A percentile compares a stretch with the other conserved stretches of the same genome.
These are phyloP conservation scores for Ephestia elutella DNA, from an alignment of 1,140 invertebrate species.

Conservation along the genomic window DNA sequence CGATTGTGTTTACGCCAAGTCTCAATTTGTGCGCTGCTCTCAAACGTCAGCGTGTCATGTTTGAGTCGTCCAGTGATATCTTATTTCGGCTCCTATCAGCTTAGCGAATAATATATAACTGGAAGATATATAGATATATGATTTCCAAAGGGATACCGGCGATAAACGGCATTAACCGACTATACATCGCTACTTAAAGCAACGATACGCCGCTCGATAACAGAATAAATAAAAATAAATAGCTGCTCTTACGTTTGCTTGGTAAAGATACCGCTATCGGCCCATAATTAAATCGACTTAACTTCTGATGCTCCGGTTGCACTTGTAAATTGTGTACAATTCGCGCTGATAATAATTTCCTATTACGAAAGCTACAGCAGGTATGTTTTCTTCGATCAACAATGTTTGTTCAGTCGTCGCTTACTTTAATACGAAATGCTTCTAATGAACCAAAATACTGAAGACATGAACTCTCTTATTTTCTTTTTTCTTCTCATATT, in stretches of 20 bases:
- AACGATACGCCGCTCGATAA: constrained; percentile 39
- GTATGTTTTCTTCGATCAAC: too few species aligned
- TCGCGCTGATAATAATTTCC: neutral
- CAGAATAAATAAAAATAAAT: constrained; percentile 57
- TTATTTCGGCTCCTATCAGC: constrained; percentile 11
- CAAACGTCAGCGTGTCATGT: neutral
- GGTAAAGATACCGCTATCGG: constrained; percentile 48
- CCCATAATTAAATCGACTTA: constrained; percentile 19
- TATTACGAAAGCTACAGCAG: too few species aligned
- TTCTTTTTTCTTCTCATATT: too few species aligned
- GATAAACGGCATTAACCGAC: constrained; percentile 41
- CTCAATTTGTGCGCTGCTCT: neutral
- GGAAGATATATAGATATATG: constrained; percentile 27
- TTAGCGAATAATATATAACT: constrained; percentile 29
- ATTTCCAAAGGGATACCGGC: constrained; percentile 33
- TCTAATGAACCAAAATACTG: too few species aligned
- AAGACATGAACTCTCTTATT: too few species aligned
- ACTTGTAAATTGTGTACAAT: neutral
- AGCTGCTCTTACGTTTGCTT: constrained; percentile 36
- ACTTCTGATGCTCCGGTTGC: neutral
- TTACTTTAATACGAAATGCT: too few species aligned
- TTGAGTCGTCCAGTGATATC: neutral
- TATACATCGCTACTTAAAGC: constrained; percentile 52
- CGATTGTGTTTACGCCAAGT: neutral
- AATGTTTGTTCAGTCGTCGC: too few species aligned